Percentiles rank a stretch among this genome's conserved stretches.
Evolutionary conservation across 2,888 invertebrate genomes (phyloP).

Genomic region (Iphiclides podalirius): DNA sequence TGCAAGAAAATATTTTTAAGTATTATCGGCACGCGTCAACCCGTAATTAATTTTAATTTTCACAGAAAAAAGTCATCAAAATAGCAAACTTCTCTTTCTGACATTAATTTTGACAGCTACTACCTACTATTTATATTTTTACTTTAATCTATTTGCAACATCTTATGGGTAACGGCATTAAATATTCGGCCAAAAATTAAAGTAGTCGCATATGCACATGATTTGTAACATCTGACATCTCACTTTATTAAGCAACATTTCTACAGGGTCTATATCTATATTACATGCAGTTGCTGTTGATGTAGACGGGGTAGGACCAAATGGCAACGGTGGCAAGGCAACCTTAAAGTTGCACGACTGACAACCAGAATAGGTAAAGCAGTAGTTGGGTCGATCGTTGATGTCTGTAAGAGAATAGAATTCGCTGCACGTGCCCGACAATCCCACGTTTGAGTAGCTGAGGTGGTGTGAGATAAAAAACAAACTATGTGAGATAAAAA

Average conservation of each 20-base stretch:
- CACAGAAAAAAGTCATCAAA: conserved; percentile 13
- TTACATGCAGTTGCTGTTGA: neutral
- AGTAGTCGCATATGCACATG: no score
- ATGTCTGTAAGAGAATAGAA: neutral
- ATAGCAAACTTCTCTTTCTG: neutral
- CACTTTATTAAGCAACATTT: neutral
- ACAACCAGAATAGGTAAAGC: no score
- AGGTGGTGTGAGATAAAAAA: no score
- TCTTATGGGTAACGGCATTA: neutral
- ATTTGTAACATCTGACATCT: neutral
- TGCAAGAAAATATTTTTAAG: neutral
- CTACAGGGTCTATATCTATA: neutral
- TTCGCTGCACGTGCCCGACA: conserved; percentile 41
- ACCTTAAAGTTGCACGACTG: neutral
- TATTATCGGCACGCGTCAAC: conserved; percentile 3
- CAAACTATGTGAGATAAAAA: no score
- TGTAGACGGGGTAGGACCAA: neutral
- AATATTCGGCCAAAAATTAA: neutral
- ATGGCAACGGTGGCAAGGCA: neutral
- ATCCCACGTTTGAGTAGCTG: no score
- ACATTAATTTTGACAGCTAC: conserved; percentile 17
- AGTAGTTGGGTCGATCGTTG: neutral
- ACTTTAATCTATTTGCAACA: neutral
- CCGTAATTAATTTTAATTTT: conserved; percentile 9
- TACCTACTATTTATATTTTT: conserved; percentile 8